These are phyloP conservation scores for Platichthys flesus DNA, from an alignment of 2,113 vertebrate species.

Conservation along the genomic window DNA sequence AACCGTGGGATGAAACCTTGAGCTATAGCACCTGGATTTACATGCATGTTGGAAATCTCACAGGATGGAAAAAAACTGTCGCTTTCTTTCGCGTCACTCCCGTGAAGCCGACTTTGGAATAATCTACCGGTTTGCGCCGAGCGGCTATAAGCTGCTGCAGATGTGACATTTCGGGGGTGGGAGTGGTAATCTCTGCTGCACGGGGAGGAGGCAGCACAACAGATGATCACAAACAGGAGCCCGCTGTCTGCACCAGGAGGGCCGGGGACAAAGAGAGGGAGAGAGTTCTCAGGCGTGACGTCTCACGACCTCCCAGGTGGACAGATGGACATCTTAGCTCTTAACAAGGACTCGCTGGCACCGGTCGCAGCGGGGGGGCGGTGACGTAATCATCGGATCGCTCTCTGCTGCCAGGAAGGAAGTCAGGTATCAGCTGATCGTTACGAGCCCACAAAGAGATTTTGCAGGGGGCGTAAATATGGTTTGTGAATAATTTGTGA, in stretches of 20 bases:
- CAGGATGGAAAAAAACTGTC: conserved; percentile 17
- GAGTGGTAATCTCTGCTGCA: conserved; percentile 35
- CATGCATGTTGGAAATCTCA: conserved; percentile 12
- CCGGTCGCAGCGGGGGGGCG: conserved; percentile 38
- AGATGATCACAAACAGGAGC: conserved; percentile 39
- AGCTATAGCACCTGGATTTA: neutral
- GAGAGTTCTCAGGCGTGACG: conserved; percentile 45
- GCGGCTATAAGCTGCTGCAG: conserved; percentile 34
- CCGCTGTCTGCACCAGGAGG: conserved; percentile 6
- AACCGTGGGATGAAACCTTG: neutral
- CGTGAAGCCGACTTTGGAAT: conserved; percentile 44
- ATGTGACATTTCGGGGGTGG: conserved; percentile 53
- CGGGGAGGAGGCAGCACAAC: conserved; percentile 31
- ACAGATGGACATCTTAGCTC: conserved; percentile 69
- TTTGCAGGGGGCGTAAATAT: conserved; percentile 44
- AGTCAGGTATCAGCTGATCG: conserved; percentile 38
- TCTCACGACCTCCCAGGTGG: conserved; percentile 41
- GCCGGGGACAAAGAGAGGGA: conserved; percentile 7
- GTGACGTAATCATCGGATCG: conserved; percentile 61
- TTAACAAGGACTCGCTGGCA: conserved; percentile 53
- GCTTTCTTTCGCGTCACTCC: conserved; percentile 31
- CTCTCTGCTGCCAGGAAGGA: conserved; percentile 18
- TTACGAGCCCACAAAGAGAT: conserved; percentile 30
- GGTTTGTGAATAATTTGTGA: conserved; percentile 50
- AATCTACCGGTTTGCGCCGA: conserved; percentile 21